These are phyloP conservation scores for Alectoris magna DNA, from an alignment of 2,797 vertebrate species.

Conservation along the genomic window DNA sequence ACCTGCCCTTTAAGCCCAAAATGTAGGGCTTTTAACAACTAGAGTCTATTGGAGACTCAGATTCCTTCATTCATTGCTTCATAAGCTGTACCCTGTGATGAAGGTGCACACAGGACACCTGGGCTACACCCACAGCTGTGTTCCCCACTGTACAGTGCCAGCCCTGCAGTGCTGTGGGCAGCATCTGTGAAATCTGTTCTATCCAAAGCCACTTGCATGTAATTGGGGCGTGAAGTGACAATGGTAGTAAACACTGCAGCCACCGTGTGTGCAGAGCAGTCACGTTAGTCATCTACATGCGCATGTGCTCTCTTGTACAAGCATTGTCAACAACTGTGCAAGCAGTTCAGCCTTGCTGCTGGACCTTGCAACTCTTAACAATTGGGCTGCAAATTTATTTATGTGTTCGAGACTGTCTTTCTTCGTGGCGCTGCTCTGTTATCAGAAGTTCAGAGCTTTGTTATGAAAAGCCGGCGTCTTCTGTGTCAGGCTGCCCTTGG, in stretches of 20 bases:
- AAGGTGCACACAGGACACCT: not conserved
- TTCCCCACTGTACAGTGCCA: fast-evolving
- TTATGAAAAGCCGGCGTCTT: fast-evolving
- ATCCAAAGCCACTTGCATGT: not conserved
- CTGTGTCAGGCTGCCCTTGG: not conserved
- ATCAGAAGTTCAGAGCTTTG: not conserved
- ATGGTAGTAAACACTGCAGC: fast-evolving
- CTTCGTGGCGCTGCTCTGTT: fast-evolving
- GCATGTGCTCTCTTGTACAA: fast-evolving
- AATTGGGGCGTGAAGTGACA: fast-evolving
- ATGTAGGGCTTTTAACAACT: fast-evolving
- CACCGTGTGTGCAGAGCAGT: fast-evolving
- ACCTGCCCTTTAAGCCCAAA: not conserved
- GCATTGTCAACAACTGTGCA: fast-evolving
- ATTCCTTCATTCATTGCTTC: fast-evolving
- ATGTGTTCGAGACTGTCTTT: fast-evolving
- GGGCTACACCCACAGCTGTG: fast-evolving
- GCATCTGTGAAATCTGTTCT: fast-evolving
- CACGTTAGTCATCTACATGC: fast-evolving
- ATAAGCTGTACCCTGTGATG: fast-evolving
- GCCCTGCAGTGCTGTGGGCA: fast-evolving
- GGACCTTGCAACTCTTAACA: fast-evolving
- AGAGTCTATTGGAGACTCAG: fast-evolving
- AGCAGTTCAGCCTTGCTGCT: fast-evolving
- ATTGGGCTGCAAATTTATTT: too few relatives aligned